Percentiles rank a stretch among this genome's conserved stretches.
Evolutionary conservation across 2,797 vertebrate genomes (phyloP).

Genomic region (Eulemur mongoz): DNA sequence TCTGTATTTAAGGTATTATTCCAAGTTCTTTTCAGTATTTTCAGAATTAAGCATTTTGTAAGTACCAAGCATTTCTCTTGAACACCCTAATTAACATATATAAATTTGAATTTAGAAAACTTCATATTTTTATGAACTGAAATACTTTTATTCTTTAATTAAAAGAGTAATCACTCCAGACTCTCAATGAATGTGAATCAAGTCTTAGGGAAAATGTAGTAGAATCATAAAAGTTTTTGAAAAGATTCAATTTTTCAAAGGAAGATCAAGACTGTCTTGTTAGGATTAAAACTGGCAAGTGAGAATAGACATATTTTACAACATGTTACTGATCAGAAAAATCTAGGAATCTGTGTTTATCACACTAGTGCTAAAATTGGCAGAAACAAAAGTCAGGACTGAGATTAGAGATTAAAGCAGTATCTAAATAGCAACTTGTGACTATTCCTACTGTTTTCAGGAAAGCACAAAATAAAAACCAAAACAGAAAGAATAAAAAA

Average conservation of each 20-base stretch:
- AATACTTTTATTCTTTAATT: conserved; percentile 14
- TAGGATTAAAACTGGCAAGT: background rate
- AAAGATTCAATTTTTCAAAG: background rate
- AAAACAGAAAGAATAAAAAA: background rate
- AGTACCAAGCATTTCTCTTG: conserved; percentile 3
- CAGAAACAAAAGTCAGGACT: background rate
- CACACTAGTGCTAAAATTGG: background rate
- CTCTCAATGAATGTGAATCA: background rate
- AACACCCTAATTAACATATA: conserved; percentile 19
- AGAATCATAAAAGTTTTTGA: background rate
- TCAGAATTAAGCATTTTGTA: conserved; percentile 22
- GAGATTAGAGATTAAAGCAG: background rate
- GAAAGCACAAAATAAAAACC: background rate
- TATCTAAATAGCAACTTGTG: background rate
- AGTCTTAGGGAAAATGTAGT: background rate
- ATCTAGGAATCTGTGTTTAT: background rate
- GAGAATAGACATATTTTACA: too few relatives aligned
- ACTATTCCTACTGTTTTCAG: background rate
- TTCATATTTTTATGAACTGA: conserved; percentile 21
- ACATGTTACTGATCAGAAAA: background rate
- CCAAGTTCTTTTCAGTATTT: background rate
- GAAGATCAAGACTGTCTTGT: background rate
- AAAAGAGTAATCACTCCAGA: background rate
- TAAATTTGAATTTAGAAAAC: conserved; percentile 40
- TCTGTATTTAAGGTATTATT: conserved; percentile 11